phyloP scores from a whole-genome alignment of 2,113 vertebrate genomes.

The Chloroceryle aenea region DNA sequence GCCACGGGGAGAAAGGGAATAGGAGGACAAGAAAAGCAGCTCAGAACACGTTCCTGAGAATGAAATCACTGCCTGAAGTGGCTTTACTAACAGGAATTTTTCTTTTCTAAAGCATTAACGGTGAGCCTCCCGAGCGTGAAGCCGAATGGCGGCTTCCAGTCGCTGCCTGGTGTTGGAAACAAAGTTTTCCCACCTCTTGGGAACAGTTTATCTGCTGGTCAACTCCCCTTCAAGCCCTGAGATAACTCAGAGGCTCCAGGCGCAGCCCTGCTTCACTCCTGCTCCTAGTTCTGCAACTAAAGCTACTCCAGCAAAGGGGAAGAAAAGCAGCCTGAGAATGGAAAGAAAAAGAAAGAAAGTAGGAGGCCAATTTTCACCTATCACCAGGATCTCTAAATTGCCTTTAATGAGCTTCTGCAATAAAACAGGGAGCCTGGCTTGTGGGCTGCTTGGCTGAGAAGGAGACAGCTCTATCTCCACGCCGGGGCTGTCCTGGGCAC shows the following conservation, averaged over 20 bases:
- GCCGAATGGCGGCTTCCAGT: slow-evolving; percentile 31
- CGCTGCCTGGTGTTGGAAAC: slow-evolving; percentile 22
- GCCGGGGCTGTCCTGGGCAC: neutral
- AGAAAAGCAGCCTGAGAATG: slow-evolving; percentile 19
- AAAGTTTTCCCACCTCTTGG: slow-evolving; percentile 48
- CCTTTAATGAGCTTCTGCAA: slow-evolving; percentile 53
- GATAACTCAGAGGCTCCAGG: slow-evolving; percentile 45
- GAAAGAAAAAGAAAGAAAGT: neutral
- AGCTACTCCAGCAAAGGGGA: slow-evolving; percentile 34
- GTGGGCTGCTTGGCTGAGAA: neutral
- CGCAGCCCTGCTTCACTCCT: neutral
- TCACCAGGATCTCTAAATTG: slow-evolving; percentile 47
- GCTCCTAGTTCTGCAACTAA: neutral
- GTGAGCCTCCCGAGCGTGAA: slow-evolving; percentile 27
- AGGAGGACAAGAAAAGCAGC: neutral
- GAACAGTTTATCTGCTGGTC: slow-evolving; percentile 44
- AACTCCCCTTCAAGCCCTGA: slow-evolving; percentile 30
- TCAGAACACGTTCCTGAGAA: neutral
- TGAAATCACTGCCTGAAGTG: neutral
- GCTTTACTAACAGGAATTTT: slow-evolving; percentile 1
- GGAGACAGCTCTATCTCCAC: slow-evolving; percentile 60
- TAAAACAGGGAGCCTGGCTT: slow-evolving; percentile 39
- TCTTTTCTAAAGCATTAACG: slow-evolving; percentile 16
- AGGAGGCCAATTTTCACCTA: slow-evolving; percentile 22
- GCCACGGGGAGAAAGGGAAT: neutral